Evolutionary conservation across 2,888 invertebrate species (phyloP).

Genomic region (Perizoma affinitatum): DNA sequence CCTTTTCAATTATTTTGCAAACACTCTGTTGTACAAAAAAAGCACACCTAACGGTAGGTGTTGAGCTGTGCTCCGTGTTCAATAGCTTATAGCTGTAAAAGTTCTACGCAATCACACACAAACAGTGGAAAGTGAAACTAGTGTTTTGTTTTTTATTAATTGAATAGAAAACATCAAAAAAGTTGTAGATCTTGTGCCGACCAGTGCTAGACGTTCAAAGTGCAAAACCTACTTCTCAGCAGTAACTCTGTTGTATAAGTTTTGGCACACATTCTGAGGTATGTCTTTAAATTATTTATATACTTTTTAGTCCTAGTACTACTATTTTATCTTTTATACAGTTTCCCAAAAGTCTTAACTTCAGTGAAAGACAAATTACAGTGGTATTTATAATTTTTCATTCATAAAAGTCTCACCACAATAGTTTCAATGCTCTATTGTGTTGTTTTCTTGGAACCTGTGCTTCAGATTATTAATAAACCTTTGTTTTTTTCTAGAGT

Average conservation of each 20-base stretch:
- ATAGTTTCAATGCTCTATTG: no score
- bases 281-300: slow-evolving; percentile 9
- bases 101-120: not conserved
- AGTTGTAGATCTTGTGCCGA: slow-evolving; percentile 7
- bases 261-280: slow-evolving; percentile 36
- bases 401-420: no score
- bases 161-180: not conserved
- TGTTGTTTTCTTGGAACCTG: no score
- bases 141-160: slow-evolving; percentile 8
- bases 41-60: slow-evolving; percentile 7
- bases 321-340: no score
- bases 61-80: not conserved
- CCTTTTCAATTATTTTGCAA: slow-evolving; percentile 1
- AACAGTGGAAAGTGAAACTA: slow-evolving; percentile 12
- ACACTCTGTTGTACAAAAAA: not conserved
- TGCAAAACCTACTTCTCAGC: slow-evolving; percentile 6
- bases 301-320: no score
- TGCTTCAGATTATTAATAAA: no score
- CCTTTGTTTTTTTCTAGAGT: no score
- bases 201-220: slow-evolving; percentile 27
- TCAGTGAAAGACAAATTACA: no score
- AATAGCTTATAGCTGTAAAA: no score
- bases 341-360: no score
- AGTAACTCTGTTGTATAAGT: slow-evolving; percentile 5
- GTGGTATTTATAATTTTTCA: no score